Evolutionary conservation across 2,113 vertebrate species (phyloP).

Genomic region (Dolichallabes microphthalmus): DNA sequence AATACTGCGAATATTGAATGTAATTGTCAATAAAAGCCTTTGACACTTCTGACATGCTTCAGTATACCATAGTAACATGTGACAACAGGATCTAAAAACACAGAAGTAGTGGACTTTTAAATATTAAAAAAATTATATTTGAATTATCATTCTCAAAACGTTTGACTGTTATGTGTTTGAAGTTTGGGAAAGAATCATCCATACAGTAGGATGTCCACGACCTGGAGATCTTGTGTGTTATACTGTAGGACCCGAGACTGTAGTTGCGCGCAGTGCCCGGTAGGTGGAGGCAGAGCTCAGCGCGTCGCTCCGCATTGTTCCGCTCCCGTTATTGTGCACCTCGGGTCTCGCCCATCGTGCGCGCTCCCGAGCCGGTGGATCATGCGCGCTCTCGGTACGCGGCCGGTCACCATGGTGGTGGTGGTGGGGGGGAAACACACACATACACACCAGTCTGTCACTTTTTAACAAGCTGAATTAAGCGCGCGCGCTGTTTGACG

Average conservation of each 20-base stretch:
- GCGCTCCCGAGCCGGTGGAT: conserved; percentile 50
- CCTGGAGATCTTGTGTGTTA: background rate
- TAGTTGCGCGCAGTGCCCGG: conserved; percentile 42
- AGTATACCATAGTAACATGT: no score
- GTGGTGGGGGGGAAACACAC: no score
- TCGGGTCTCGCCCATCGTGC: conserved; percentile 70
- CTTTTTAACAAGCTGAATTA: background rate
- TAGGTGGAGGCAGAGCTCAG: conserved; percentile 55
- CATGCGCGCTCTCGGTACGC: conserved; percentile 59
- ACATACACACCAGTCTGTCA: conserved; percentile 64
- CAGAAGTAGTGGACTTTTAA: no score
- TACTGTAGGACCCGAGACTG: background rate
- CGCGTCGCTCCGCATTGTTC: conserved; percentile 42
- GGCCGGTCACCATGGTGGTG: conserved; percentile 80
- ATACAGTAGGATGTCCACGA: background rate
- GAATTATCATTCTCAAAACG: no score
- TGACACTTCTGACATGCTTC: no score
- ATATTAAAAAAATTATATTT: no score
- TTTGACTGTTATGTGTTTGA: no score
- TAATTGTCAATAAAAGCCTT: no score
- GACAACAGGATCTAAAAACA: no score
- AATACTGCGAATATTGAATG: no score
- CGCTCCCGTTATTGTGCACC: conserved; percentile 38
- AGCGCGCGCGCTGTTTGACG: background rate
- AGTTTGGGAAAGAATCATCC: background rate